Conservation (phyloP, 30 jellyfish, hydroid and myxozoan species). For the Calvadosia cruxmelitensis region DNA sequence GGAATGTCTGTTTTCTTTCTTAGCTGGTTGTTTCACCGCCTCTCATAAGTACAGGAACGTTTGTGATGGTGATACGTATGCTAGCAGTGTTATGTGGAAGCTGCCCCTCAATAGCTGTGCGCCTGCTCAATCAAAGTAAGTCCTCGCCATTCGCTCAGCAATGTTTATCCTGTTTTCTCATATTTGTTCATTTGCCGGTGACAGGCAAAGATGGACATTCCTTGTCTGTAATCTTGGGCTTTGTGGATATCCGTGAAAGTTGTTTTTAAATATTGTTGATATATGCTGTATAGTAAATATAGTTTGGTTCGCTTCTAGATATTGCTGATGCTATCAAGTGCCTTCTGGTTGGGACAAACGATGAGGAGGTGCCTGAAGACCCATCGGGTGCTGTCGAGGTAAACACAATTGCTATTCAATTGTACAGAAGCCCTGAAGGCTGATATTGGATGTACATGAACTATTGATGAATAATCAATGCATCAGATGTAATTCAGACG, state of each 20-base stretch:
- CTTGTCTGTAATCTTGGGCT: no score
- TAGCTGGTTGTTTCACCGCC: slow-evolving; percentile 83
- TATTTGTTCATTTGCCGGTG: background rate
- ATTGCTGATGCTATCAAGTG: slow-evolving; percentile 62
- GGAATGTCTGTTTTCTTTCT: background rate
- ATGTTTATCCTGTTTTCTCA: background rate
- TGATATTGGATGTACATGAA: background rate
- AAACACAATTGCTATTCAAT: background rate
- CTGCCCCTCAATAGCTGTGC: slow-evolving; percentile 82
- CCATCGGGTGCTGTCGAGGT: background rate
- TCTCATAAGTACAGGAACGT: slow-evolving; percentile 61
- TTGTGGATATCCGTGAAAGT: no score
- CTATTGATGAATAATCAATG: no score
- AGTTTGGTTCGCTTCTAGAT: slow-evolving; percentile 16
- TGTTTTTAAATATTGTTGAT: no score
- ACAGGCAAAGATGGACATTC: background rate
- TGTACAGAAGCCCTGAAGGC: background rate
- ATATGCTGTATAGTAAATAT: no score
- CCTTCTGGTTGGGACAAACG: slow-evolving; percentile 59
- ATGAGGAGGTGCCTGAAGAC: background rate
- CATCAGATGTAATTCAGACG: no score
- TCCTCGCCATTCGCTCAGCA: background rate
- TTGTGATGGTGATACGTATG: slow-evolving; percentile 86
- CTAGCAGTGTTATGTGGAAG: slow-evolving; percentile 90
- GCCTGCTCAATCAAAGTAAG: slow-evolving; percentile 66